Evolutionary conservation across 2,797 vertebrate species (phyloP), one percentile per base, ranked within the genome.

Genomic region (Chaetophractus vellerosus): DNA sequence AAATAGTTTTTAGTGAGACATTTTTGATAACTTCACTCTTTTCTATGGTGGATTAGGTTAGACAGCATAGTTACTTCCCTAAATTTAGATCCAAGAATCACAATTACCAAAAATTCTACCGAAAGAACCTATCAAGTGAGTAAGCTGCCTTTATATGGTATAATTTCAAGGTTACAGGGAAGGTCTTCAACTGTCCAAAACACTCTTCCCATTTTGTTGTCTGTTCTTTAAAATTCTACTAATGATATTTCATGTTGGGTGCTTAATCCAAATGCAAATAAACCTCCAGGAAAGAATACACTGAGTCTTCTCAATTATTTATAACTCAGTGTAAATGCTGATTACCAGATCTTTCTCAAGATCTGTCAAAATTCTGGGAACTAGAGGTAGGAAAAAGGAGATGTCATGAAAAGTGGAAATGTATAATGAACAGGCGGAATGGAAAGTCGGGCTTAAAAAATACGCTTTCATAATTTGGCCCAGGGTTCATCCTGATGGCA

Each of bases 251-350:
- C 57, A 83, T 86, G 89, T 87, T 63, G 38, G 63, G 26, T 78
- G 9, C 12, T 86, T 69, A 91, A 45, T 21, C 41, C 33, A 88
- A 88, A 85, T 19, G 28, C 79, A 93, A 69, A 26, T 68, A 90
- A 92, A 33, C 18, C 24, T 15, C 63, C 23, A 33, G 12, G 64
- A 74, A 28, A 78, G 21, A 91, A 57, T 95, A 76, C 14, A 87
- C 21, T 78, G 41, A 36, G 36, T n/a, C 74, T 48, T 93, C 79
- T 82, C 41, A 78, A 36, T 89, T 92, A 72, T 26, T 95, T 82
- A 72, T 18, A 50, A 11, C 45, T 69, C 36, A 82, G 57, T 59
- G 18, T 89, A 41, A 89, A 86, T 68, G 61, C 9, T 86, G 26
- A 74, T 12, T 41, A 68, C 64, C 50, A 90, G 24, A 84, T 71